Conservation (phyloP, 2,888 invertebrate species). For the Chrysolina oricalcia region DNA sequence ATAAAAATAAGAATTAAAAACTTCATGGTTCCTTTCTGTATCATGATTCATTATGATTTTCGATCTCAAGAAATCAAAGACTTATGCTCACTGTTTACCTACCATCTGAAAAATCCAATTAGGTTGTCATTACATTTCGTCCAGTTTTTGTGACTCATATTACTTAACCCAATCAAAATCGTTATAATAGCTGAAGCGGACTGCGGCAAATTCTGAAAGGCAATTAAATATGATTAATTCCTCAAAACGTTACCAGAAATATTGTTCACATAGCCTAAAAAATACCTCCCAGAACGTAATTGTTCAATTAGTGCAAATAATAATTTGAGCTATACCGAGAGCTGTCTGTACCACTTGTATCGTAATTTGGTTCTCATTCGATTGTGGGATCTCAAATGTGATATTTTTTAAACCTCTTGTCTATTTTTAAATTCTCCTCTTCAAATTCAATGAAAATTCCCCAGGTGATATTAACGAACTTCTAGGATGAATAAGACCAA, state of each 20-base stretch:
- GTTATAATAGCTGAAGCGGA: constrained; percentile 48
- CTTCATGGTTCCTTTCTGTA: not conserved
- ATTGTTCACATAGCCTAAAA: constrained; percentile 55
- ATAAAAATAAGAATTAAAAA: too few species aligned
- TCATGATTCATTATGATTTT: not conserved
- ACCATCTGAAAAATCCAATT: constrained; percentile 24
- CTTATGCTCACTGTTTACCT: not conserved
- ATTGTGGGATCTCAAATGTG: not conserved
- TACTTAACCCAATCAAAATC: constrained; percentile 52
- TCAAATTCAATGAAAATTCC: not conserved
- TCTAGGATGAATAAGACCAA: too few species aligned
- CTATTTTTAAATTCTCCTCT: too few species aligned
- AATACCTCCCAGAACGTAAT: constrained; percentile 65
- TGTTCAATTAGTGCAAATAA: constrained; percentile 62
- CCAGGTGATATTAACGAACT: not conserved
- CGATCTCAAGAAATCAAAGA: constrained; percentile 1
- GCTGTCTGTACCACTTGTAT: too few species aligned
- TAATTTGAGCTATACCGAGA: constrained; percentile 41
- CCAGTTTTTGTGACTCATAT: constrained; percentile 53
- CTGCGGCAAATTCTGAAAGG: constrained; percentile 43
- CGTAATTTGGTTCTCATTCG: too few species aligned
- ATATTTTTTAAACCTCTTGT: not conserved
- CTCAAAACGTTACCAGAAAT: constrained; percentile 49
- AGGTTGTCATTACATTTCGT: not conserved
- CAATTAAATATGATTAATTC: constrained; percentile 61